A percentile compares a stretch with the other conserved stretches of the same genome.
Evolutionary conservation across 1,140 invertebrate species (phyloP).

Genomic region (Pachypsylla venusta): DNA sequence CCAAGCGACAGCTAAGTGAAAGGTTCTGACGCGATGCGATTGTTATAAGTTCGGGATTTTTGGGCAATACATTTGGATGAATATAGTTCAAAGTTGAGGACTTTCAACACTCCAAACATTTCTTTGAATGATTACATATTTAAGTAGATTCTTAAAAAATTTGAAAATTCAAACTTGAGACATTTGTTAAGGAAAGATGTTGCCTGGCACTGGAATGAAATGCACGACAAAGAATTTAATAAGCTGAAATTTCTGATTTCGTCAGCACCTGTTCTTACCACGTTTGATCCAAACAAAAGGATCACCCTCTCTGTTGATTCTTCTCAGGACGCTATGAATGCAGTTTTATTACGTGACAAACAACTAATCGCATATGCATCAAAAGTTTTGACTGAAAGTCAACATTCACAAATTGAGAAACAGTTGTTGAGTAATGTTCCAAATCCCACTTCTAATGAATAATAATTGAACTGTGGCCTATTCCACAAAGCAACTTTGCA

Average conservation of each 20-base stretch:
- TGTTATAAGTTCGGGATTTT: no score
- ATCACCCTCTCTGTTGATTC: conserved; percentile 26
- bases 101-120: no score
- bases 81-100: no score
- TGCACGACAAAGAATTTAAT: conserved; percentile 21
- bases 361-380: conserved; percentile 28
- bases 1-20: no score
- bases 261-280: conserved; percentile 22
- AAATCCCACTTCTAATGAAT: no score
- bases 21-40: no score
- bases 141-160: conserved; percentile 25
- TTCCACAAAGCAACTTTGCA: no score
- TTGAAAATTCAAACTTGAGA: no score
- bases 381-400: conserved; percentile 23
- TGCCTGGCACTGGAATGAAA: no score
- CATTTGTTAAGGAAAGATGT: conserved; percentile 21
- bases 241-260: conserved; percentile 23
- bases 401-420: conserved; percentile 32
- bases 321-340: conserved; percentile 27
- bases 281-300: conserved; percentile 21
- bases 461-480: no score
- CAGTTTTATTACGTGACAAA: conserved; percentile 24
- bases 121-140: conserved; percentile 18
- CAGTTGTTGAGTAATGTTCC: conserved; percentile 31
- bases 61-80: no score